phyloP scores from a whole-genome alignment of 1,140 invertebrate species.

The Acromyrmex charruanus region DNA sequence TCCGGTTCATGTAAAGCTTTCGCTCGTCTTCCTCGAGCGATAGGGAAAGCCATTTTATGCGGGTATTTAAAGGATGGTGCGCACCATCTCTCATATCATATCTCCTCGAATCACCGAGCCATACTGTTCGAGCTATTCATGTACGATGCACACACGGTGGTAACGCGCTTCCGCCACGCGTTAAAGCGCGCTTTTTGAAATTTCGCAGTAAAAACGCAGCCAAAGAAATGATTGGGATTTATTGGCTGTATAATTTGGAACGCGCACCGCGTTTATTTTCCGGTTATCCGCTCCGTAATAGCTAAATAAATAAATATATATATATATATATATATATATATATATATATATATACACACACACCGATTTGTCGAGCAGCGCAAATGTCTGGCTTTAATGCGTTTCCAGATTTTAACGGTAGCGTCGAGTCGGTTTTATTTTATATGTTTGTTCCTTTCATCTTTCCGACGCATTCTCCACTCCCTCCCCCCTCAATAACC shows the following conservation, averaged over 20 bases:
- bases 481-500: neutral
- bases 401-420: slow-evolving; percentile 10
- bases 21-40: slow-evolving; percentile 22
- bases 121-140: slow-evolving; percentile 24
- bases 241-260: slow-evolving; percentile 29
- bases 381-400: slow-evolving; percentile 32
- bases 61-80: slow-evolving; percentile 43
- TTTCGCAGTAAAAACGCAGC: neutral
- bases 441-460: slow-evolving; percentile 19
- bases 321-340: too few relatives aligned
- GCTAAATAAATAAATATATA: neutral
- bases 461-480: neutral
- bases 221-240: slow-evolving; percentile 40
- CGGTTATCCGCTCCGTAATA: slow-evolving; percentile 24
- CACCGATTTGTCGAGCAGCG: neutral
- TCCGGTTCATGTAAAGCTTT: slow-evolving; percentile 47
- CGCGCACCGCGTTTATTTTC: slow-evolving; percentile 15
- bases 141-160: slow-evolving; percentile 1
- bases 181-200: slow-evolving; percentile 28
- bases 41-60: slow-evolving; percentile 43
- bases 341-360: too few relatives aligned
- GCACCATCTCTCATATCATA: slow-evolving; percentile 35
- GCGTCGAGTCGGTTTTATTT: slow-evolving; percentile 16
- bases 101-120: slow-evolving; percentile 21
- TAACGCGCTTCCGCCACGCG: slow-evolving; percentile 18